Conservation (phyloP, 2,888 invertebrate species). For the Lasioglossum morio region DNA sequence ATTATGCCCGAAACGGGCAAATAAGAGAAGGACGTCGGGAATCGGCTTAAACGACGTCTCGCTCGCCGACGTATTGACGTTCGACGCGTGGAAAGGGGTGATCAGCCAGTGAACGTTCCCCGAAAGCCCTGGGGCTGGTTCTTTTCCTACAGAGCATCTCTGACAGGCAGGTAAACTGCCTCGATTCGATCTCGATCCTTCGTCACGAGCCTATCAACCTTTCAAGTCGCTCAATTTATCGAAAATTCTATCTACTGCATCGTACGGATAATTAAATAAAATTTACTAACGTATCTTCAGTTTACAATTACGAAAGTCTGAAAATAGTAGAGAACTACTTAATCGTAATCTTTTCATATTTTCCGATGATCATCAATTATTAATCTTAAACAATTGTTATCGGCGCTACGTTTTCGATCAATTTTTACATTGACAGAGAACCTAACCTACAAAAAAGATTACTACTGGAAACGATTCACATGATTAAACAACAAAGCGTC, state of each 20-base stretch:
- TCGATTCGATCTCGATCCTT: slow-evolving; percentile 1
- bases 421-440: too few species aligned
- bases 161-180: background rate
- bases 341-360: too few species aligned
- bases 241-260: background rate
- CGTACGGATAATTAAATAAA: background rate
- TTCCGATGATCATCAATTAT: too few species aligned
- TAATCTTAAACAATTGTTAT: too few species aligned
- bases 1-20: slow-evolving; percentile 57
- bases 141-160: background rate
- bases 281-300: background rate
- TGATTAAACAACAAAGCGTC: too few species aligned
- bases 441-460: too few species aligned
- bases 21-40: slow-evolving; percentile 33
- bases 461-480: too few species aligned
- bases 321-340: too few species aligned
- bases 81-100: slow-evolving; percentile 54
- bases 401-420: too few species aligned
- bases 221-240: background rate
- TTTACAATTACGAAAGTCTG: too few species aligned
- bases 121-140: background rate
- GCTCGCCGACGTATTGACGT: slow-evolving; percentile 55
- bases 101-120: background rate
- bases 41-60: slow-evolving; percentile 61
- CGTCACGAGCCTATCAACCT: background rate